Base-by-base conservation (phyloP, 2,797 vertebrate species). In the Danionella dracula region DNA sequence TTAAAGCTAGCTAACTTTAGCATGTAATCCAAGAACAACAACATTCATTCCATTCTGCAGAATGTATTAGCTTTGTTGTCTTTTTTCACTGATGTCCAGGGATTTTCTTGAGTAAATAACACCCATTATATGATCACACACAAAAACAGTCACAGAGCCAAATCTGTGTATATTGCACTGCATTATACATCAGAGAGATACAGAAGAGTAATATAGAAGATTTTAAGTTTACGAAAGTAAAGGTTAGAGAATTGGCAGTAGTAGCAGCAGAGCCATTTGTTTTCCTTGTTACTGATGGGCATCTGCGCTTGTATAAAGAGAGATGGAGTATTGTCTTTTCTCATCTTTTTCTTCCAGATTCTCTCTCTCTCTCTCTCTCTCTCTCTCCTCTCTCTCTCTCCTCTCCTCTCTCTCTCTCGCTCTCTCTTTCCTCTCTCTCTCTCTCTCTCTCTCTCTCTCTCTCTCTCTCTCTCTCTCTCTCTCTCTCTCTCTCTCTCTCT, bases 81-180 rank as follows among this genome's bases (percentile, higher is more conserved):
- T 32, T 20, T 55, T 40, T 51, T 31, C 48, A 48, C 20, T 5
- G 64, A 17, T 59, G 59, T 68, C 41, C 16, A 20, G 73, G 71
- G 79, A 77, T 82, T 83, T 85, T 82, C 66, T 51, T 72, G 55
- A 55, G 72, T 73, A 83, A 81, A 85, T 67, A 81, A 66, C 64
- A 16, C 40, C 65, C 19, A 37, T 57, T 34, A 6, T 37, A 59
- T 67, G 59, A 60, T 27, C 75, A 70, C 72, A 76, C 79, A 84
- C 80, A 73, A 6, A 6, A 3, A 27, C 23, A 27, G 3, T 27
- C 74, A 44, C 42, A 65, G 54, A 61, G 65, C 66, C 61, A 4
- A 69, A 69, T 73, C 73, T 60, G 59, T 70, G 76, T 84, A 84
- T 35, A 49, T 27, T 32, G 45, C 10, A 11, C 64, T 71, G 59